phyloP scores from a whole-genome alignment of 2,113 vertebrate genomes.

The Oceanodroma tethys region DNA sequence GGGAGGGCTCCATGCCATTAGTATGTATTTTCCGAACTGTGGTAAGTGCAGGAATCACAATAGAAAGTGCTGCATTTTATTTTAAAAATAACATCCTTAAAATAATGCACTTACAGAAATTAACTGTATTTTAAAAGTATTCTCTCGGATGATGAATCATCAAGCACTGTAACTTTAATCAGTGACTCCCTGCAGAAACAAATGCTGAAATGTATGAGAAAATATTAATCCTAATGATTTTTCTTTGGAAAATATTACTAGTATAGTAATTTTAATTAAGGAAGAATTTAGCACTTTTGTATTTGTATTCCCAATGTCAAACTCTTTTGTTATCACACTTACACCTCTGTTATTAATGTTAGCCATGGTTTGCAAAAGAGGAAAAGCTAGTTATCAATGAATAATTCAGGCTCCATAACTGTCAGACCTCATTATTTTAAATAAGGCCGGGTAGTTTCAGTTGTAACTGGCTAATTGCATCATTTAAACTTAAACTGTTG shows the following conservation, averaged over 20 bases:
- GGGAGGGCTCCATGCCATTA: neutral
- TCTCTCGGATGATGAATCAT: constrained; percentile 14
- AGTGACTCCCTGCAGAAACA: constrained; percentile 16
- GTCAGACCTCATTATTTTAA: constrained; percentile 84
- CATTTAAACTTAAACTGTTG: constrained; percentile 77
- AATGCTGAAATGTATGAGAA: constrained; percentile 45
- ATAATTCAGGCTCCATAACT: constrained; percentile 80
- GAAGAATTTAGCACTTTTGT: constrained; percentile 71
- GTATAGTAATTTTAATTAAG: constrained; percentile 72
- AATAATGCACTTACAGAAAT: constrained; percentile 9
- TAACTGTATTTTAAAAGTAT: constrained; percentile 3
- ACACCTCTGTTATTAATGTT: constrained; percentile 81
- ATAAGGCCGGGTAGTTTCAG: constrained; percentile 74
- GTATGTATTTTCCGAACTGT: neutral
- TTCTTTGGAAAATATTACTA: constrained; percentile 67
- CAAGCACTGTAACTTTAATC: constrained; percentile 12
- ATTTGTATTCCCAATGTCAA: constrained; percentile 74
- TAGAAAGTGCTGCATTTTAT: neutral
- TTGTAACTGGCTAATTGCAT: constrained; percentile 80
- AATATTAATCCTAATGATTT: constrained; percentile 66
- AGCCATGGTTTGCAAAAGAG: constrained; percentile 73
- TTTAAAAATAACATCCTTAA: neutral
- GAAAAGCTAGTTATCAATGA: constrained; percentile 81
- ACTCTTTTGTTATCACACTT: constrained; percentile 76
- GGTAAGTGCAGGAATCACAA: neutral